phyloP scores from a whole-genome alignment of 2,113 vertebrate genomes.

The Diphyllodes magnificus region DNA sequence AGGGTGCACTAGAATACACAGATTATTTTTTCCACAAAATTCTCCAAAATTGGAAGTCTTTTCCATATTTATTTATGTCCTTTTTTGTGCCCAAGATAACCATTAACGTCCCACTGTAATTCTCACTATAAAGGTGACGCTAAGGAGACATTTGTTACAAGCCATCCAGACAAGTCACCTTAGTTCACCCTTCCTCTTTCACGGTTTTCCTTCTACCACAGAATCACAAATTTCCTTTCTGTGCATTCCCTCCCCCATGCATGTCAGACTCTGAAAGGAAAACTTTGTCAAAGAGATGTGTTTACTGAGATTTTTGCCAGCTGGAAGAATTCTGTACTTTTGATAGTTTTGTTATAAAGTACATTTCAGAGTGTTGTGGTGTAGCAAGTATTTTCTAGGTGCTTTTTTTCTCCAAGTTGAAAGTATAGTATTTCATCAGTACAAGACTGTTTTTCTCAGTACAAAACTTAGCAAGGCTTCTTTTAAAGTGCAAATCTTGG shows the following conservation, averaged over 20 bases:
- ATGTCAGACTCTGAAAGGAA: background rate
- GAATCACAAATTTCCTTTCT: constrained; percentile 15
- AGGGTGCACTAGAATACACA: background rate
- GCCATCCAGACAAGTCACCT: background rate
- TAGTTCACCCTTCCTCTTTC: constrained; percentile 23
- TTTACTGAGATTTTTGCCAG: constrained; percentile 24
- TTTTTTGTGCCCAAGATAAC: background rate
- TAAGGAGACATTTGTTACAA: background rate
- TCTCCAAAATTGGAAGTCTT: background rate
- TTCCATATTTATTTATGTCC: background rate
- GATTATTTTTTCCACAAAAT: background rate
- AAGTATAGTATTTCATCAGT: background rate
- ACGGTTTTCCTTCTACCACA: background rate
- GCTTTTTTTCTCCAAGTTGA: background rate
- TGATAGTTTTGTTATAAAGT: constrained; percentile 1
- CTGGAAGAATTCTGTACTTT: background rate
- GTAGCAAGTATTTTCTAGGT: background rate
- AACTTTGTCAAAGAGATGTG: constrained; percentile 16
- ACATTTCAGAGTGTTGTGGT: background rate
- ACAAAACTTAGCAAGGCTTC: constrained; percentile 1
- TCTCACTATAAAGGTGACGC: background rate
- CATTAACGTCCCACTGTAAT: background rate
- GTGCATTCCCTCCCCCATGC: background rate
- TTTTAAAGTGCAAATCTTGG: constrained; percentile 33
- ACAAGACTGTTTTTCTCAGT: background rate